These are phyloP conservation scores for Chloropsis cyanopogon DNA, from an alignment of 2,113 vertebrate species.

Conservation along the genomic window DNA sequence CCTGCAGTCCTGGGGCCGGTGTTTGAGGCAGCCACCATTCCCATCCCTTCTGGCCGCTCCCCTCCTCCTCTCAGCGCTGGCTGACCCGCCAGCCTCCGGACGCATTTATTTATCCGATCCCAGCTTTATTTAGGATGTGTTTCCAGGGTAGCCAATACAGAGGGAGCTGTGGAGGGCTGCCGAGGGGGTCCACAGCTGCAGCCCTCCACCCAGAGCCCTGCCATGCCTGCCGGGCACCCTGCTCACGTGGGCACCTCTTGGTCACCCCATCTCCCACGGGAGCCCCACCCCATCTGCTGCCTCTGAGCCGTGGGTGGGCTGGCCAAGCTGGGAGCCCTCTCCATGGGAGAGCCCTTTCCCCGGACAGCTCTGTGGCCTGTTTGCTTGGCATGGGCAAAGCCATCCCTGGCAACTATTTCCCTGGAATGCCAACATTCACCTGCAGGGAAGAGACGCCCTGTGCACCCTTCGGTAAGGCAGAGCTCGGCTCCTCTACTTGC, in stretches of 20 bases:
- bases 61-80: background rate
- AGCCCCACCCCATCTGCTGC: fast-evolving
- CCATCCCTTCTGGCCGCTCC: background rate
- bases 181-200: background rate
- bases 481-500: background rate
- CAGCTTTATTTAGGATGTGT: constrained; percentile 35
- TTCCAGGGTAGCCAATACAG: background rate
- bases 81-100: background rate
- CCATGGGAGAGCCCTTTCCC: background rate
- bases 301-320: fast-evolving
- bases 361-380: background rate
- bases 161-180: background rate
- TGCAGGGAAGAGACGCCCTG: background rate
- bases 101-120: background rate
- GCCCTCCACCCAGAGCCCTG: background rate
- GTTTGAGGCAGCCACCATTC: background rate
- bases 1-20: background rate
- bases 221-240: background rate
- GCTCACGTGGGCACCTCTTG: background rate
- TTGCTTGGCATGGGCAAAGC: background rate
- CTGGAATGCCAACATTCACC: background rate
- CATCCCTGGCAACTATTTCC: background rate
- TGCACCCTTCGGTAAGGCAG: background rate
- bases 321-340: background rate
- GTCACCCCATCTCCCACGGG: background rate